Evolutionary conservation across 2,113 vertebrate genomes (phyloP).

Genomic region (Melanerpes formicivorus): DNA sequence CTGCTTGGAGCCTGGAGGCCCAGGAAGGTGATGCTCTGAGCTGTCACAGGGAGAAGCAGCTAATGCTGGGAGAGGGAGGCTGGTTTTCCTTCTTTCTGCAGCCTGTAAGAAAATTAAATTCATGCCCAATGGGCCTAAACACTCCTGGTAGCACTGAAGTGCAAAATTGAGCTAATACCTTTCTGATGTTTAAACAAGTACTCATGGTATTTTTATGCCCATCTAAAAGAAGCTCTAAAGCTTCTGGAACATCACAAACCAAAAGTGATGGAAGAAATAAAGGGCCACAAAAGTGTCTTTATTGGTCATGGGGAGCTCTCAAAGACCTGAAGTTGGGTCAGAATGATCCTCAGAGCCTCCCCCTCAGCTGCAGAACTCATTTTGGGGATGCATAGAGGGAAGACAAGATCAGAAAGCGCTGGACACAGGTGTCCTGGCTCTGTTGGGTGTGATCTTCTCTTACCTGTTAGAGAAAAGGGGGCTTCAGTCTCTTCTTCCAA

Average conservation of each 20-base stretch:
- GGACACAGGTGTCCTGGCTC: neutral
- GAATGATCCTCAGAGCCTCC: neutral
- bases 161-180: conserved; percentile 67
- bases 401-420: neutral
- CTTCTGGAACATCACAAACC: neutral
- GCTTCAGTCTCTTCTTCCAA: no score
- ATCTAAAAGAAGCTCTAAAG: neutral
- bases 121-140: conserved; percentile 61
- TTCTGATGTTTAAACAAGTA: conserved; percentile 61
- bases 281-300: neutral
- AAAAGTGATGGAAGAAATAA: neutral
- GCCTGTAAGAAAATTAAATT: conserved; percentile 67
- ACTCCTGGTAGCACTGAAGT: conserved; percentile 53
- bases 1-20: neutral
- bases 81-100: conserved; percentile 29
- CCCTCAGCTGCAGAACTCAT: conserved; percentile 15
- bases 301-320: neutral
- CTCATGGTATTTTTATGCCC: conserved; percentile 13
- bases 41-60: neutral
- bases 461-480: neutral
- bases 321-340: neutral
- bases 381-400: neutral
- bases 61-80: neutral
- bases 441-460: conserved; percentile 6
- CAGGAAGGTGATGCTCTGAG: neutral